Conservation (phyloP, 1,140 invertebrate genomes). For the Drosophila navojoa region DNA sequence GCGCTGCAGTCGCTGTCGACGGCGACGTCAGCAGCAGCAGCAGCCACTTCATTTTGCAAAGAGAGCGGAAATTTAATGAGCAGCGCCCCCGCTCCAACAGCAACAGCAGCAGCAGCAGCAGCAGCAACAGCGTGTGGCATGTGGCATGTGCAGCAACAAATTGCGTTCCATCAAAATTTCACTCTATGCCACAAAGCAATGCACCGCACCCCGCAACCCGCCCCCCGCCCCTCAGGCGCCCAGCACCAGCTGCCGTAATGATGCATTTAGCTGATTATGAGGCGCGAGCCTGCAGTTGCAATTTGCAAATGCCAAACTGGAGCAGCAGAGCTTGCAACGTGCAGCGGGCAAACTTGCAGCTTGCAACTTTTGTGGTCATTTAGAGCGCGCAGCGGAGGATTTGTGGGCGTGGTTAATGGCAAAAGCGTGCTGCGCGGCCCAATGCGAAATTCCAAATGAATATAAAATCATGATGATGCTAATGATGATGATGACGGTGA, state of each 20-base stretch:
- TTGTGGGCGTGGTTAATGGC: neutral
- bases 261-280: conserved; percentile 79
- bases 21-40: conserved; percentile 10
- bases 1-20: neutral
- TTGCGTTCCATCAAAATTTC: conserved; percentile 36
- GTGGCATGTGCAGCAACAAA: too few relatives aligned
- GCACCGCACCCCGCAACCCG: neutral
- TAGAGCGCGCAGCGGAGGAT: conserved; percentile 33
- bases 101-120: too few relatives aligned
- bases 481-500: too few relatives aligned
- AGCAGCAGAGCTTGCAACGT: conserved; percentile 25
- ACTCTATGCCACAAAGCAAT: conserved; percentile 28
- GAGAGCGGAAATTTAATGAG: conserved; percentile 82
- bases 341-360: conserved; percentile 8
- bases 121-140: too few relatives aligned
- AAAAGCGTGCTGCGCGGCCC: conserved; percentile 13
- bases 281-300: conserved; percentile 37
- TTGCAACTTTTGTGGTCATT: conserved; percentile 72
- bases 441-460: neutral
- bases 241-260: conserved; percentile 45
- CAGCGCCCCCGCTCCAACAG: conserved; percentile 16
- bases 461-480: too few relatives aligned
- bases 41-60: conserved; percentile 74
- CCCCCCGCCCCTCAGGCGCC: neutral
- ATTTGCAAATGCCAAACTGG: conserved; percentile 61